Evolutionary conservation across 2,113 vertebrate genomes (phyloP), one percentile per base, ranked within the genome.

Genomic region (Phylloscopus trochiloides): DNA sequence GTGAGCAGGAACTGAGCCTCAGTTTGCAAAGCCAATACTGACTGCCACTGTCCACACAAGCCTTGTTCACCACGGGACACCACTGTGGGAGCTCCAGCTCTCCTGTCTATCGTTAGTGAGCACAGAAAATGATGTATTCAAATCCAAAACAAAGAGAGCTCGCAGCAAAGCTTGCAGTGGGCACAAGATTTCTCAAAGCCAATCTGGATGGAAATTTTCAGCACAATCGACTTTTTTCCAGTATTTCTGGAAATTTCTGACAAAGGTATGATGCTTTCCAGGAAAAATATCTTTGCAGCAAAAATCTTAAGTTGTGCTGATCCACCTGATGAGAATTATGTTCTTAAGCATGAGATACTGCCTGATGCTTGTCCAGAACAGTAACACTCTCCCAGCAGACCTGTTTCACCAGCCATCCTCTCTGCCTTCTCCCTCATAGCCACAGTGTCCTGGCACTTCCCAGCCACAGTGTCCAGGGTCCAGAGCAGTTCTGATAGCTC

Each of bases 381-480:
- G 51, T 4, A 17, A 18, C 4, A 5, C 24, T 9, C 25, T 38
- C 78, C 22, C 13, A 1, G 70, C 52, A 68, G 71, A 75, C 5
- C 54, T 29, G 50, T n/a, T 57, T 24, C 38, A 20, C 31, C 63
- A 83, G 54, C 59, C 32, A 24, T 31, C 40, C 71, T 75, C 28
- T n/a, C 51, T 67, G 59, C 72, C 72, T 62, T 57, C 61, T 73
- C 38, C 25, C 34, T 17, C 72, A 38, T 26, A 40, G 32, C 52
- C 74, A 45, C 82, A 51, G 50, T 7, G 55, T 48, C 74, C 43
- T 1, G 5, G 55, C 73, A 48, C 47, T 61, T 7, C 7, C 59
- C 45, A 31, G 7, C 25, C 8, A 26, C 75, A 16, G 43, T 3
- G 3, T 24, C 20, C 38, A 4, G 0, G 0, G 21, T 61, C 66